These are phyloP conservation scores for Lasiommata megera DNA, from an alignment of 2,888 invertebrate genomes.

Conservation along the genomic window DNA sequence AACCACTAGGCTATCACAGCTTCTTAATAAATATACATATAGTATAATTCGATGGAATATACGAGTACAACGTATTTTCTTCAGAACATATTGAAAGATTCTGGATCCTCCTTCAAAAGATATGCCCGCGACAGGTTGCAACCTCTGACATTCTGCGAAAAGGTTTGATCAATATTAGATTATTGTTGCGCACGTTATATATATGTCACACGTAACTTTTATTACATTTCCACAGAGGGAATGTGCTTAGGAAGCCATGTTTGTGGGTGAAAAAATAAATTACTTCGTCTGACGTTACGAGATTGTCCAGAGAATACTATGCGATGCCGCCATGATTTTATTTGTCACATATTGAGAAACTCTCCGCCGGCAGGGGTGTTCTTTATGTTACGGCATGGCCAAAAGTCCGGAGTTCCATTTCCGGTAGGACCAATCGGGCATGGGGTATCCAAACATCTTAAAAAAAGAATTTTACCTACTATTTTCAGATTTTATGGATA, in stretches of 20 bases:
- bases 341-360: slow-evolving; percentile 7
- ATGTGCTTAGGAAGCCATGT: slow-evolving; percentile 25
- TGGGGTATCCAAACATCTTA: too few relatives aligned
- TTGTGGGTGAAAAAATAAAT: slow-evolving; percentile 27
- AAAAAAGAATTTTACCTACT: too few relatives aligned
- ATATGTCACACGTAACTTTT: slow-evolving; percentile 25
- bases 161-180: not conserved
- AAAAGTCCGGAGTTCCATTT: too few relatives aligned
- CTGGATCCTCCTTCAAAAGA: not conserved
- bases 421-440: too few relatives aligned
- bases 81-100: not conserved
- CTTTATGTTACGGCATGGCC: too few relatives aligned
- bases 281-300: slow-evolving; percentile 18
- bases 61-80: too few relatives aligned
- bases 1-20: too few relatives aligned
- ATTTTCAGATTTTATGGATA: too few relatives aligned
- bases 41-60: too few relatives aligned
- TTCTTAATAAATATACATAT: too few relatives aligned
- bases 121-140: not conserved
- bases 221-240: slow-evolving; percentile 22
- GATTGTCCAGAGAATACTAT: slow-evolving; percentile 26
- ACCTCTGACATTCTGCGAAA: not conserved
- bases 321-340: slow-evolving; percentile 12
- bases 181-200: slow-evolving; percentile 5
- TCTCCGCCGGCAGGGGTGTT: not conserved